A percentile compares a stretch with the other conserved stretches of the same genome.
Evolutionary conservation across 2,888 invertebrate genomes (phyloP).

Genomic region (Caenorhabditis virilis): DNA sequence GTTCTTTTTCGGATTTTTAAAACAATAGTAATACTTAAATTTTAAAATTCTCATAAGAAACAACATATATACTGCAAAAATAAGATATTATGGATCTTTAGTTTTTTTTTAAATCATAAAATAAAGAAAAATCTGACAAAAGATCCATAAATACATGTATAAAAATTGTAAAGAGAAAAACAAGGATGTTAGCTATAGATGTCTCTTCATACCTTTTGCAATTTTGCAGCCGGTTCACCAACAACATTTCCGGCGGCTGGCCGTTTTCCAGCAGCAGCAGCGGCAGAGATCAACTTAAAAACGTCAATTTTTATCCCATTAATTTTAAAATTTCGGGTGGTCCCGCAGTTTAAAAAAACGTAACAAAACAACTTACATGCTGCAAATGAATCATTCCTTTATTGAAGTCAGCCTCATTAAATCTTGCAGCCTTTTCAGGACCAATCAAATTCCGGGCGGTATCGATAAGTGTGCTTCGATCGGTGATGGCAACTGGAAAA

Average conservation of each 20-base stretch:
- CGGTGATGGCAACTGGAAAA: constrained; percentile 22
- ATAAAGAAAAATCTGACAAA: constrained; percentile 12
- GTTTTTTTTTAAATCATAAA: constrained; percentile 1
- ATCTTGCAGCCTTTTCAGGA: neutral
- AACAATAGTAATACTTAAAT: too few species aligned
- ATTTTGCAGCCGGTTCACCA: constrained; percentile 23
- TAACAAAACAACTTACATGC: constrained; percentile 25
- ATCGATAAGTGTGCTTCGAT: constrained; percentile 7
- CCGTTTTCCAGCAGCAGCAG: constrained; percentile 20
- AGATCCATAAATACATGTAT: constrained; percentile 4
- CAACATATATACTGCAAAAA: neutral
- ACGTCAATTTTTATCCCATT: neutral
- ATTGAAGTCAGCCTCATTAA: constrained; percentile 24
- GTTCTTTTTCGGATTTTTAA: too few species aligned
- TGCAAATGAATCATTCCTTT: constrained; percentile 36
- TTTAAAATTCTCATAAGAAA: neutral
- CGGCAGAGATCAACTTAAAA: constrained; percentile 13
- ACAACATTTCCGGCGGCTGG: neutral
- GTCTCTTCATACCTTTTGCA: constrained; percentile 12
- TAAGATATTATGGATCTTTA: constrained; percentile 1
- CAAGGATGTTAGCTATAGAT: too few species aligned
- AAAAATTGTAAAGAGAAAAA: too few species aligned
- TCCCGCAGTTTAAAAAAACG: too few species aligned
- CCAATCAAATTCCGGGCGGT: constrained; percentile 12
- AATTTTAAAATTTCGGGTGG: neutral